Base-by-base conservation (phyloP, 2,797 vertebrate species). In the Cryptoprocta ferox region DNA sequence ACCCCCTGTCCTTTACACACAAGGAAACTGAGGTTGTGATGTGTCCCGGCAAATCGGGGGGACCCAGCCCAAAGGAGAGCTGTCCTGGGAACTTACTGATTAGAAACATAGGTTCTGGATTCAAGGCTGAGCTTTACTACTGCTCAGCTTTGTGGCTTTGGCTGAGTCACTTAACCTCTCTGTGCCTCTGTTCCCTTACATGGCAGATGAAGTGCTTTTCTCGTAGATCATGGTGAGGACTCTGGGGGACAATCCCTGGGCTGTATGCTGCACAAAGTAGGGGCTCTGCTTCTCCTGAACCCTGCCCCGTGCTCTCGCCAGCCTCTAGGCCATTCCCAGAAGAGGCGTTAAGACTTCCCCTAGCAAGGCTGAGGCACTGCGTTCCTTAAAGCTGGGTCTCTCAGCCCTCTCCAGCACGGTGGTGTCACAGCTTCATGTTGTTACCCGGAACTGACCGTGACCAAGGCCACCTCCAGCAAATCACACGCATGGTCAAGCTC, bases 1-100 rank as follows among this genome's bases (percentile, higher is more conserved):
- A 21, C 53, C 13, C 35, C 42, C 5, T 4, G 21, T 10, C 5
- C 16, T 3, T 61, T 26, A 50, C 16, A 1, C 2, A 14, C 0
- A 56, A 39, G 50, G n/a, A 24, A 5, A 53, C 71, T 15, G 39
- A 59, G 39, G 56, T 75, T 8, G 24, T 24, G 48, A 28, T 76
- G 45, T 73, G 14, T 39, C n/a, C 37, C 53, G 14, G 81, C 21
- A 5, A 79, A 10, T 68, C 9, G 1, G 11, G 9, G 19, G 9
- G 12, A 16, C 11, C 42, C 26, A 30, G 35, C 6, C 42, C 2
- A 61, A n/a, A 39, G 73, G 48, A 70, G 12, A 39, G 42, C 28
- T 18, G 76, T 35, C 24, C 39, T n/a, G 6, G 6, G 50, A 66
- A 5, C 45, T 79, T 48, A 8, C 28, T 35, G 48, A 32, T 78